Percentiles rank a stretch among this genome's conserved stretches.
phyloP scores from a whole-genome alignment of 2,797 vertebrate species.

The Betta splendens region DNA sequence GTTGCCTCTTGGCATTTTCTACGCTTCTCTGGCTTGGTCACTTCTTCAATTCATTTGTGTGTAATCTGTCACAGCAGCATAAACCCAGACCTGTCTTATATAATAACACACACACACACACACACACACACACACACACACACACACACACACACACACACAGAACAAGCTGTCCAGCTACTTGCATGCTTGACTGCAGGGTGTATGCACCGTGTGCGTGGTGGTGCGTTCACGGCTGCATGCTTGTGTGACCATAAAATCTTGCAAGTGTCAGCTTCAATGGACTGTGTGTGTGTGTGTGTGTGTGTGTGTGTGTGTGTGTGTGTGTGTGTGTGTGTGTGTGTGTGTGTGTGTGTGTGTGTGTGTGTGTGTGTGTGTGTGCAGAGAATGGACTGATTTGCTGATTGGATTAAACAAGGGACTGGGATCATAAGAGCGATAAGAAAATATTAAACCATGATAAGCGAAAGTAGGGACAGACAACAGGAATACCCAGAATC shows the following conservation, averaged over 20 bases:
- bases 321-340: background rate
- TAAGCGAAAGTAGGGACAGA: constrained; percentile 28
- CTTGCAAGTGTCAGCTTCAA: constrained; percentile 35
- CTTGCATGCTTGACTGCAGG: constrained; percentile 53
- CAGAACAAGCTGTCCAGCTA: constrained; percentile 37
- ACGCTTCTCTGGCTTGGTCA: constrained; percentile 3
- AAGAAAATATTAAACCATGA: constrained; percentile 22
- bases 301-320: constrained; percentile 20
- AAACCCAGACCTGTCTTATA: constrained; percentile 61
- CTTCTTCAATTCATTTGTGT: constrained; percentile 38
- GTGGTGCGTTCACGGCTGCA: constrained; percentile 34
- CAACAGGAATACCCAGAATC: constrained; percentile 54
- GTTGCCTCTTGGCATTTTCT: constrained; percentile 7
- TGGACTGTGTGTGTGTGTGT: constrained; percentile 15
- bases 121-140: constrained; percentile 18
- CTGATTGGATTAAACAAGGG: constrained; percentile 58
- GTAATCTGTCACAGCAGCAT: constrained; percentile 60
- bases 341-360: too few relatives aligned
- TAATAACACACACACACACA: constrained; percentile 50
- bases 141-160: constrained; percentile 18
- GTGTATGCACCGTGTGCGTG: constrained; percentile 37
- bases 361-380: constrained; percentile 12
- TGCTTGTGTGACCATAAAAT: constrained; percentile 40
- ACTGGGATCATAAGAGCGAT: constrained; percentile 40
- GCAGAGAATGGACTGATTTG: constrained; percentile 20